Base-by-base conservation (phyloP, 2,113 vertebrate species). In the Paradisaea rubra region DNA sequence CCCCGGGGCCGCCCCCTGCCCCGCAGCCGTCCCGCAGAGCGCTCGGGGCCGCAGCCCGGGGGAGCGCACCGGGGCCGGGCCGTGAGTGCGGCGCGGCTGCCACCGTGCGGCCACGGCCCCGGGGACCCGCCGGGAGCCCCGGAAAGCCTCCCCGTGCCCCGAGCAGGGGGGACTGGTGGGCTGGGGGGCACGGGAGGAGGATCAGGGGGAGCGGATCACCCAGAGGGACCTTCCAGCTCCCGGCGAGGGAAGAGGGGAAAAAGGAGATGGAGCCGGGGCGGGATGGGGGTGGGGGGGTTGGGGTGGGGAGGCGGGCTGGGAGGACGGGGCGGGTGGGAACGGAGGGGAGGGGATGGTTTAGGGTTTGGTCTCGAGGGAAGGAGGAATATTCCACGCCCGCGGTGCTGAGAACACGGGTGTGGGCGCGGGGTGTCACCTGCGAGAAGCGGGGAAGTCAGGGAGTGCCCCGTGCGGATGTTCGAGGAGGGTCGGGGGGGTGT, bases 61-160 rank as follows among this genome's bases (percentile, higher is more conserved):
- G 13, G 5, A 39, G 3, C 5, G 73, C 28, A 12, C 3, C 6
- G 8, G 22, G 35, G n/a, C 65, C 35, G 21, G 22, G 35, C 33
- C 20, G 66, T 89, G 71, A 60, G 49, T 10, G 93, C 91, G 53
- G 71, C 87, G 95, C 96, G 87, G 96, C 89, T 97, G 97, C 97
- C 97, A 97, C 95, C 97, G 96, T 95, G 97, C 95, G 97, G 73
- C 81, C 71, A 1, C 21, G 6, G 50, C 28, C 70, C 91, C 88
- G 76, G 56, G 77, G 35, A 45, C 31, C n/a, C 49, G 20, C 37
- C 33, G 28, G 18, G 37, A 70, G 23, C 44, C 74, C 56, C 50
- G n/a, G 21, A 13, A 12, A 47, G 45, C 45, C 21, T 22, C 45
- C 21, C 5, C 6, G 45, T 7, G 45, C 45, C 45, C 45, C 45